A percentile compares a stretch with the other conserved stretches of the same genome.
Evolutionary conservation across 2,797 vertebrate species (phyloP).

Genomic region (Epinephelus coioides): DNA sequence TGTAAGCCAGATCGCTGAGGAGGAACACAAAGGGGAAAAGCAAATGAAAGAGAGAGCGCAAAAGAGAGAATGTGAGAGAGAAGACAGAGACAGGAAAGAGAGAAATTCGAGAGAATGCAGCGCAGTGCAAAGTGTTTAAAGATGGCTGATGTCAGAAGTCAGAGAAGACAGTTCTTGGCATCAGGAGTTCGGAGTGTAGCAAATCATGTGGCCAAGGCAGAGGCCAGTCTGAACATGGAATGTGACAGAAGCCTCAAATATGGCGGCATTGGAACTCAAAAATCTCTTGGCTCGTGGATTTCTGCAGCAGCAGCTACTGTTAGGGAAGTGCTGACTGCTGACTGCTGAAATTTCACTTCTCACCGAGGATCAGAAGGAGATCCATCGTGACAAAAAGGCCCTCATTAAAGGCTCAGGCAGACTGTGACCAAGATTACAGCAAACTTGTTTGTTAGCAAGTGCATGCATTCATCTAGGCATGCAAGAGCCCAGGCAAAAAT

Average conservation of each 20-base stretch:
- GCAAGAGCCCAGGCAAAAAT: constrained; percentile 27
- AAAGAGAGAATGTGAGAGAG: constrained; percentile 57
- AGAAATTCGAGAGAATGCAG: constrained; percentile 70
- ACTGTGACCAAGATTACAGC: constrained; percentile 73
- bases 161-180: constrained; percentile 73
- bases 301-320: constrained; percentile 77
- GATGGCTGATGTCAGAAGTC: constrained; percentile 80
- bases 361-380: constrained; percentile 74
- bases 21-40: constrained; percentile 71
- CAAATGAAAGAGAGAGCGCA: constrained; percentile 59
- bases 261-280: constrained; percentile 70
- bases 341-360: constrained; percentile 73
- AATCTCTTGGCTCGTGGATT: constrained; percentile 74
- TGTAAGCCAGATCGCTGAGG: constrained; percentile 81
- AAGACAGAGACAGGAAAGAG: constrained; percentile 60
- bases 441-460: constrained; percentile 74
- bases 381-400: constrained; percentile 76
- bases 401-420: constrained; percentile 77
- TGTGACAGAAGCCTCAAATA: constrained; percentile 75
- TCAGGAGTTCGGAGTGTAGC: constrained; percentile 50
- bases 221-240: constrained; percentile 72
- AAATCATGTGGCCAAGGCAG: constrained; percentile 68
- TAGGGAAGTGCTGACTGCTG: constrained; percentile 79
- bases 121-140: constrained; percentile 78
- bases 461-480: constrained; percentile 37